Percentiles rank a stretch among this genome's conserved stretches.
Evolutionary conservation across 2,113 vertebrate species (phyloP).

Genomic region (Leucoraja erinaceus): DNA sequence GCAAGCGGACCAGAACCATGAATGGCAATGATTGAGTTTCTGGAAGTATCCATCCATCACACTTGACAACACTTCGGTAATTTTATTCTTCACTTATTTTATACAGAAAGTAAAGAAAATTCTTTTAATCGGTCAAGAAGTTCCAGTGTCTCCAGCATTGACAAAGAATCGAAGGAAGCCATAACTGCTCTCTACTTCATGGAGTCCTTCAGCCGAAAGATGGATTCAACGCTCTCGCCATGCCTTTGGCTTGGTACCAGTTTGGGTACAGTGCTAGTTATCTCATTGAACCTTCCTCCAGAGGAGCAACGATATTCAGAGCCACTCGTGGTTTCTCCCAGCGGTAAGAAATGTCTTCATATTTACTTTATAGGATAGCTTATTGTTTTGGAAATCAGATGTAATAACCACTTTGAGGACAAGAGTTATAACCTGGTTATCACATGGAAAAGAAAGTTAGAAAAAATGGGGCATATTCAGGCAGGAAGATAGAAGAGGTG

Average conservation of each 20-base stretch:
- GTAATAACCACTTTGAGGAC: not conserved
- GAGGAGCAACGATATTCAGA: constrained; percentile 84
- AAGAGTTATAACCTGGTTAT: too few species aligned
- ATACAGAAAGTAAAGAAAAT: constrained; percentile 84
- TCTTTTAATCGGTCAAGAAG: constrained; percentile 93
- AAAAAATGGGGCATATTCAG: too few species aligned
- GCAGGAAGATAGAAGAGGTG: too few species aligned
- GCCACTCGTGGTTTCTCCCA: constrained; percentile 72
- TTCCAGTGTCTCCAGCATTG: constrained; percentile 94
- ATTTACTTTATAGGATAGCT: not conserved
- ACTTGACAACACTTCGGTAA: not conserved
- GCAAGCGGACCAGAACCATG: not conserved
- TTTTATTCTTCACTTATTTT: constrained; percentile 32
- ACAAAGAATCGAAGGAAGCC: constrained; percentile 88
- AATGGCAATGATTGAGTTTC: not conserved
- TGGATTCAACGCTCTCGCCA: constrained; percentile 67
- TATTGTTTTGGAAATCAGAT: not conserved
- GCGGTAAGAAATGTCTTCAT: constrained; percentile 65
- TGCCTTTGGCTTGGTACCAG: constrained; percentile 95
- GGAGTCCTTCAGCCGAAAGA: constrained; percentile 82
- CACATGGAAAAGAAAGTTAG: too few species aligned
- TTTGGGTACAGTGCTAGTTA: constrained; percentile 78
- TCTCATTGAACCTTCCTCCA: constrained; percentile 79
- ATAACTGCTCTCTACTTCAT: constrained; percentile 86
- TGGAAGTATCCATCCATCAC: not conserved